Conservation (phyloP, 2,888 invertebrate genomes). For the Acanthosepion esculentum region DNA sequence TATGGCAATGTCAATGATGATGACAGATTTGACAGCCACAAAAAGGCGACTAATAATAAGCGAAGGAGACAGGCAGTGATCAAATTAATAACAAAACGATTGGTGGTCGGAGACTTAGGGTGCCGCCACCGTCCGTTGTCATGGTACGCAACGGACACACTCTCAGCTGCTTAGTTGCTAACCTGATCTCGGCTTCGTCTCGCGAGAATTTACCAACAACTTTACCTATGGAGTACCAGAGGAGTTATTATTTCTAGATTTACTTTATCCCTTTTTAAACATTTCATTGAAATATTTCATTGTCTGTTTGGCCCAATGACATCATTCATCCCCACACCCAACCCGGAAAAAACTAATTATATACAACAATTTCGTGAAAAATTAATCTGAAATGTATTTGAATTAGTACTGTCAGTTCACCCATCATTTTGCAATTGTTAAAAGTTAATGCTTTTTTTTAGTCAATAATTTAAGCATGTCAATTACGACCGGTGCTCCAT, state of each 20-base stretch:
- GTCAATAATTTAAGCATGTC: too few species aligned
- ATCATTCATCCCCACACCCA: not conserved
- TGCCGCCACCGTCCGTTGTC: not conserved
- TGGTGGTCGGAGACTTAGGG: too few species aligned
- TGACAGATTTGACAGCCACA: constrained; percentile 18
- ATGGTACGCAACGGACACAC: not conserved
- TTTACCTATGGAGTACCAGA: not conserved
- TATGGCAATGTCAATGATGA: not conserved
- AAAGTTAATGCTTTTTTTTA: too few species aligned
- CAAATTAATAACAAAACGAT: constrained; percentile 4
- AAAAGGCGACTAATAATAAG: not conserved
- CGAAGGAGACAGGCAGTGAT: too few species aligned
- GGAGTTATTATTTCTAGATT: not conserved
- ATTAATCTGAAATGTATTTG: too few species aligned
- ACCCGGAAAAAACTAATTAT: too few species aligned
- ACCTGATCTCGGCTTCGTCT: not conserved
- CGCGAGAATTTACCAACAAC: not conserved
- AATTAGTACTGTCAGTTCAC: too few species aligned
- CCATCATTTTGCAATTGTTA: too few species aligned
- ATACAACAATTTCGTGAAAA: too few species aligned
- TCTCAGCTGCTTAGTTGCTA: not conserved
- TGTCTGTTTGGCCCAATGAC: not conserved
- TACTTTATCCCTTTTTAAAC: not conserved
- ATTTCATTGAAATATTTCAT: not conserved
- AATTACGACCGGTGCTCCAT: too few species aligned